phyloP scores from a whole-genome alignment of 2,113 vertebrate species.

The Lasiurus cinereus region DNA sequence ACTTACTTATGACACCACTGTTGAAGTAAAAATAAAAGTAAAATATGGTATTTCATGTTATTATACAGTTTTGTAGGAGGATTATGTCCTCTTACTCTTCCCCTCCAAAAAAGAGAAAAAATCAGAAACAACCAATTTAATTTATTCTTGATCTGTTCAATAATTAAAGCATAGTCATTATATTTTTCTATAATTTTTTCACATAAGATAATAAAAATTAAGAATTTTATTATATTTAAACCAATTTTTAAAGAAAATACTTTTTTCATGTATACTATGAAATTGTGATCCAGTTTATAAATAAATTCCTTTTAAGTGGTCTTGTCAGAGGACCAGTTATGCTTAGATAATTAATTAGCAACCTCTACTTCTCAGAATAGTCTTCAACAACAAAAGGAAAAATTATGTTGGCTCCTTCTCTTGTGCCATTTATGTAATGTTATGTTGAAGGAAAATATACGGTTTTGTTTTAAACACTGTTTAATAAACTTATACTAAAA shows the following conservation, averaged over 20 bases:
- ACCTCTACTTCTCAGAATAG: neutral
- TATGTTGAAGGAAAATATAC: neutral
- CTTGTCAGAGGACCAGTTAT: neutral
- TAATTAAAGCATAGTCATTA: neutral
- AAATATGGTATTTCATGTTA: neutral
- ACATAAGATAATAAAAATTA: neutral
- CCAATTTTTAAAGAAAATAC: neutral
- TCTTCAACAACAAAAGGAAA: neutral
- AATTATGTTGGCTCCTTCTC: neutral
- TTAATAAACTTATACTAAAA: neutral
- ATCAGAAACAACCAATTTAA: neutral
- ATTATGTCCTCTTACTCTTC: neutral
- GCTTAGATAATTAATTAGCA: neutral
- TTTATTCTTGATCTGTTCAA: neutral
- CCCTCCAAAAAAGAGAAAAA: neutral
- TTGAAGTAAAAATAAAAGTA: conserved; percentile 38
- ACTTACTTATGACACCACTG: neutral
- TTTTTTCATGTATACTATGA: neutral
- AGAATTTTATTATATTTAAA: neutral
- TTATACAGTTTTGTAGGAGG: neutral
- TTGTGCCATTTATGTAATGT: conserved; percentile 5
- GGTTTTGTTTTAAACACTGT: neutral
- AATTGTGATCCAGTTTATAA: neutral
- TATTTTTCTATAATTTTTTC: neutral
- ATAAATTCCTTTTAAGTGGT: neutral